Base-by-base conservation (phyloP, 2,113 vertebrate genomes). In the Campylomormyrus tamandua region DNA sequence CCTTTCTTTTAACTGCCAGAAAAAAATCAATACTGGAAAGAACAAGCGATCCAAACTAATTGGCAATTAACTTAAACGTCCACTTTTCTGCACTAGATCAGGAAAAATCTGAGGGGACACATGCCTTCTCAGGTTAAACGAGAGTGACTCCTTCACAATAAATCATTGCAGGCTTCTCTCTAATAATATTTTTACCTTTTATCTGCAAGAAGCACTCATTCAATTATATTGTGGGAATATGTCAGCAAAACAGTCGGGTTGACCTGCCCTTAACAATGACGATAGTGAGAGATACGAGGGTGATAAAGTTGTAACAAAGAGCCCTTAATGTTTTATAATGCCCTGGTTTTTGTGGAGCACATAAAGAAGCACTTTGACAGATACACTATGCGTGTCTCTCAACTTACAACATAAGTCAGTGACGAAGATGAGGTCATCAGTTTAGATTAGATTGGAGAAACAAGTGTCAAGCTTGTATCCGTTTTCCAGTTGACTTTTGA, bases 381-480 rank as follows among this genome's bases (percentile, higher is more conserved):
- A 77, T 46, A 39, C 13, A 9, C 46, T 13, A 8, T 46, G 27
- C 21, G n/a, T 74, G 87, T 31, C 87, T 74, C 58, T 49, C 31
- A 46, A 88, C 21, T 27, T 49, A 15, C 45, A 50, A 91, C 91
- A 92, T 92, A 50, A 87, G 91, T 90, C 91, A 85, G 90, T 93
- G 92, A 91, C 91, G 92, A 93, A 95, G 94, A 94, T 95, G 93
- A 94, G 90, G 92, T 84, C 91, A 93, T 85, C 48, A 90, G 4
- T 46, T 90, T 89, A 90, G 93, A 92, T 92, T 91, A 90, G 70
- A 87, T 50, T 91, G 62, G 31, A 74, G 42, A 84, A 10, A 52
- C 53, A n/a, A 87, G 87, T 91, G 90, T 92, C 91, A 93, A 88
- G 66, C 92, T 27, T 74, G 39, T 35, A 50, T 52, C 91, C 74